Percentiles rank a stretch among this genome's conserved stretches.
These are phyloP conservation scores for Malurus alboscapulatus DNA, from an alignment of 2,113 vertebrate species.

Conservation along the genomic window DNA sequence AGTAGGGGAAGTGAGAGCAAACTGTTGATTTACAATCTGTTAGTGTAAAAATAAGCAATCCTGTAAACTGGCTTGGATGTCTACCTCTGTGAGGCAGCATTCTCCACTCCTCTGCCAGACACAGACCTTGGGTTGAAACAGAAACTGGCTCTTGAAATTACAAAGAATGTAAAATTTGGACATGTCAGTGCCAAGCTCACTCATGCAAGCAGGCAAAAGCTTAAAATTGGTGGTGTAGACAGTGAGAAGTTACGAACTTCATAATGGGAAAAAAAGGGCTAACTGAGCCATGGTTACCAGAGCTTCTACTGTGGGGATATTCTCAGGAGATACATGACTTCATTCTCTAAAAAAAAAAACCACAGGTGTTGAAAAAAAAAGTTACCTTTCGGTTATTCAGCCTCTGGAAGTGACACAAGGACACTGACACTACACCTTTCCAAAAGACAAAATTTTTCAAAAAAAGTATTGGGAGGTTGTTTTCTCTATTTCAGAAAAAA, in stretches of 20 bases:
- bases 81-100: neutral
- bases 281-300: neutral
- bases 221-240: neutral
- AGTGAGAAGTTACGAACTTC: neutral
- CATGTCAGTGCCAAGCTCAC: neutral
- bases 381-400: neutral
- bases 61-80: neutral
- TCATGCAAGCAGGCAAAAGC: neutral
- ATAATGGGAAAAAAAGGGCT: neutral
- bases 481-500: neutral
- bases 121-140: neutral
- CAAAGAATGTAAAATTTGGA: neutral
- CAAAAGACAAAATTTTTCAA: neutral
- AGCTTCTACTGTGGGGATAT: neutral
- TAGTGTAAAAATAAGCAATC: neutral
- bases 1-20: neutral
- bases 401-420: neutral
- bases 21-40: neutral
- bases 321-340: neutral
- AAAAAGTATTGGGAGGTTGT: neutral
- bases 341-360: neutral
- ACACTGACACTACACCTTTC: neutral
- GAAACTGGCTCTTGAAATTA: neutral
- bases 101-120: neutral
- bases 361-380: neutral